phyloP scores from a whole-genome alignment of 2,797 vertebrate species.

The Coracias cyanogaster region DNA sequence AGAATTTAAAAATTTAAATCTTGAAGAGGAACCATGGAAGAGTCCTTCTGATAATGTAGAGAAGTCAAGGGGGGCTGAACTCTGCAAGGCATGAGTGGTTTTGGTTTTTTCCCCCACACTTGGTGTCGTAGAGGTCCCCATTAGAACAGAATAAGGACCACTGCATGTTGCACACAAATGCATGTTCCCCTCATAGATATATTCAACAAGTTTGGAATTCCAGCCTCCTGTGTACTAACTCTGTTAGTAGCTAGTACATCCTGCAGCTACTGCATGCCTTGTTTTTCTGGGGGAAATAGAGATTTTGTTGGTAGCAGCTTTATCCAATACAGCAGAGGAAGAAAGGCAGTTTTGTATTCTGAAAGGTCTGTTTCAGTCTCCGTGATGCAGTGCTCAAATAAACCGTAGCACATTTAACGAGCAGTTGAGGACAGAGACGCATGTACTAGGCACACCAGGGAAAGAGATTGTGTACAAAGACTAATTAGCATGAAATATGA shows the following conservation, averaged over 20 bases:
- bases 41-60: not conserved
- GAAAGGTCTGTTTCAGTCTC: constrained; percentile 68
- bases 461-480: constrained; percentile 76
- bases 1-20: constrained; percentile 9
- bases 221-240: constrained; percentile 22
- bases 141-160: constrained; percentile 60
- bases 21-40: not conserved
- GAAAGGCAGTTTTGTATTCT: constrained; percentile 31
- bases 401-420: constrained; percentile 85
- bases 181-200: constrained; percentile 17
- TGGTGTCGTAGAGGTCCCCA: constrained; percentile 57
- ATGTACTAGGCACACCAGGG: constrained; percentile 79
- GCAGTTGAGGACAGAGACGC: constrained; percentile 83
- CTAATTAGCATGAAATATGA: constrained; percentile 86
- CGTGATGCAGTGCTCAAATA: constrained; percentile 79
- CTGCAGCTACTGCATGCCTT: not conserved
- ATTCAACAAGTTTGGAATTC: constrained; percentile 22
- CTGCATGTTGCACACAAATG: constrained; percentile 23
- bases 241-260: not conserved
- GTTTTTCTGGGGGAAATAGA: constrained; percentile 6
- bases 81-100: not conserved
- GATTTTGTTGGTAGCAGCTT: constrained; percentile 13
- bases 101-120: constrained; percentile 5
- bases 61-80: not conserved
- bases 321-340: constrained; percentile 54